Conservation (phyloP, 53 echinoderm and acorn worm species). For the Glandiceps talaboti region DNA sequence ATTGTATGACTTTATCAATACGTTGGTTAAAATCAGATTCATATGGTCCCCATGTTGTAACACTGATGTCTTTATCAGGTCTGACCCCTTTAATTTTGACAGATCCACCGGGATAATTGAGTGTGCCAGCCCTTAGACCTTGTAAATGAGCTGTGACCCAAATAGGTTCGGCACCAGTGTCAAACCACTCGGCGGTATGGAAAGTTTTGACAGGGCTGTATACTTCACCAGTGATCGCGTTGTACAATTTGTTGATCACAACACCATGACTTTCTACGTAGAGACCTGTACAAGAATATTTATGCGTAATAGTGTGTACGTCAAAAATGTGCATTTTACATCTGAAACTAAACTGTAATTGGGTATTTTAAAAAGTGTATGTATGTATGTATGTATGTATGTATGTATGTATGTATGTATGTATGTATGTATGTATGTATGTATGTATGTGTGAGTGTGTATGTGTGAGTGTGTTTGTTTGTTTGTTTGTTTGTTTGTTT, state of each 20-base stretch:
- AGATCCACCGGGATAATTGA: conserved; percentile 70
- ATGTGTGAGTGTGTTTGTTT: too few relatives aligned
- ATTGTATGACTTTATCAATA: conserved; percentile 55
- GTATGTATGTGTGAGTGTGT: too few relatives aligned
- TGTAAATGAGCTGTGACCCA: conserved; percentile 84
- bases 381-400: too few relatives aligned
- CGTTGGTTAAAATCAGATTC: conserved; percentile 35
- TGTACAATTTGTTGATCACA: conserved; percentile 41
- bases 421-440: too few relatives aligned
- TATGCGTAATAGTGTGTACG: too few relatives aligned
- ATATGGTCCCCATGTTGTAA: conserved; percentile 33
- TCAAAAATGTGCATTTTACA: too few relatives aligned
- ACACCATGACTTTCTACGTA: conserved; percentile 62
- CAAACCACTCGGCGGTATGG: neutral
- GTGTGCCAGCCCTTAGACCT: conserved; percentile 48
- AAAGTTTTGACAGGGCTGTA: neutral
- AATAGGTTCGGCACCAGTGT: conserved; percentile 37
- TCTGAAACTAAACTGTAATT: too few relatives aligned
- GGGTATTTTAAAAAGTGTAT: too few relatives aligned
- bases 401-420: too few relatives aligned
- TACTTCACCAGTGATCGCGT: conserved; percentile 15
- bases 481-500: too few relatives aligned
- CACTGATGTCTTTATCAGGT: conserved; percentile 44
- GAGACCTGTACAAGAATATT: too few relatives aligned
- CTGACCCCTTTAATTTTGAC: conserved; percentile 62